phyloP scores from a whole-genome alignment of 2,113 vertebrate species.

The Lampris megalopsis region DNA sequence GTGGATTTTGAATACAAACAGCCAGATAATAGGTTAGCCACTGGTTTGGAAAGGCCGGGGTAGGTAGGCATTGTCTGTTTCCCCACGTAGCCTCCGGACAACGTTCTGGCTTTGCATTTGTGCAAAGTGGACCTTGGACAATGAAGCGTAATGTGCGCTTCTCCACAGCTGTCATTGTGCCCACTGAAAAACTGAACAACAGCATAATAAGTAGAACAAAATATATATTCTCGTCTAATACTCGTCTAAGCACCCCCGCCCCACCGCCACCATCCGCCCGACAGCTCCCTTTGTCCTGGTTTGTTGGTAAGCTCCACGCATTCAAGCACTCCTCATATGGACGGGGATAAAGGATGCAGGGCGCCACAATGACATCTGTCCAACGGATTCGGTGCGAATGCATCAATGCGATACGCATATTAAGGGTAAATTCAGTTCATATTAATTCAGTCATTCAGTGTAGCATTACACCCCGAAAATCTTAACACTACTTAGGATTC shows the following conservation, averaged over 20 bases:
- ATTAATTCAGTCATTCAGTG: conserved; percentile 45
- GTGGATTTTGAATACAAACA: conserved; percentile 46
- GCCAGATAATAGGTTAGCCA: conserved; percentile 25
- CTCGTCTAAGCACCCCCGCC: conserved; percentile 24
- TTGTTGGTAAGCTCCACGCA: conserved; percentile 66
- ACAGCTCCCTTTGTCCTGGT: conserved; percentile 63
- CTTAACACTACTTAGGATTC: neutral
- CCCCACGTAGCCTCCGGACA: conserved; percentile 43
- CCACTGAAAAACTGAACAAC: conserved; percentile 51
- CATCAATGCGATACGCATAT: conserved; percentile 64
- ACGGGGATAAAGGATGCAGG: conserved; percentile 48
- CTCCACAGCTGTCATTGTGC: conserved; percentile 41
- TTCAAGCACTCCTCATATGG: conserved; percentile 41
- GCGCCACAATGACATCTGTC: conserved; percentile 69
- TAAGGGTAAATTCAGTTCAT: conserved; percentile 36
- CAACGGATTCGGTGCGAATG: conserved; percentile 57
- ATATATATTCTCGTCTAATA: conserved; percentile 44
- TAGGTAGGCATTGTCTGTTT: conserved; percentile 23
- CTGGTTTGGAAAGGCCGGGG: conserved; percentile 10
- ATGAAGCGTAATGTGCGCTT: conserved; percentile 28
- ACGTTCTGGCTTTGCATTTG: conserved; percentile 51
- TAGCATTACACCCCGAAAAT: conserved; percentile 27
- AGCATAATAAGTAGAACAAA: conserved; percentile 64
- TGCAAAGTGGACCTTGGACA: conserved; percentile 32
- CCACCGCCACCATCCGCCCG: conserved; percentile 20